Evolutionary conservation across 2,888 invertebrate species (phyloP).

Genomic region (Caenorhabditis sinica): DNA sequence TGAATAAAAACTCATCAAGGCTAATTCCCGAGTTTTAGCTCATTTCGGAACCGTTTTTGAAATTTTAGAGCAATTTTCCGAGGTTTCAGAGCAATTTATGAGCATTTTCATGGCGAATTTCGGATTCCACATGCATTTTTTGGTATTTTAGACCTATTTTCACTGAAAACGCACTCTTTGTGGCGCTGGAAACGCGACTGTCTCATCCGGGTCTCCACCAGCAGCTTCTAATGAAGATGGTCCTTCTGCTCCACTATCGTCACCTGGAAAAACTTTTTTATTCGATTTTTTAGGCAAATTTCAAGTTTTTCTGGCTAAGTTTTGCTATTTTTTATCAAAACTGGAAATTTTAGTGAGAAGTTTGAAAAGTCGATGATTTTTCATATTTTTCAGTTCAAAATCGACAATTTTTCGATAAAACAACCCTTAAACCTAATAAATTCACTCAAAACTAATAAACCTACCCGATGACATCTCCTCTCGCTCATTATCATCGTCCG

Average conservation of each 20-base stretch:
- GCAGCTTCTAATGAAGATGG: slow-evolving; percentile 30
- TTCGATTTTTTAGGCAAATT: not conserved
- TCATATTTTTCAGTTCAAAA: not conserved
- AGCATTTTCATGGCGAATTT: too few species aligned
- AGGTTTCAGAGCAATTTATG: too few species aligned
- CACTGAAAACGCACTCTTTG: slow-evolving; percentile 26
- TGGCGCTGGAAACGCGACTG: slow-evolving; percentile 53
- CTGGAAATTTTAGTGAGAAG: too few species aligned
- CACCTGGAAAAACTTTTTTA: not conserved
- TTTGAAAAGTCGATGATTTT: too few species aligned
- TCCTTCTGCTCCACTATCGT: slow-evolving; percentile 47
- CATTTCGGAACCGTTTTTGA: too few species aligned
- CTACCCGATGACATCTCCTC: slow-evolving; percentile 51
- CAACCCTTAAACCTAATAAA: too few species aligned
- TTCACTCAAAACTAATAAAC: not conserved
- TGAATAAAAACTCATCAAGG: too few species aligned
- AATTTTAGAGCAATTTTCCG: too few species aligned
- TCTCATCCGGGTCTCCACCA: slow-evolving; percentile 34
- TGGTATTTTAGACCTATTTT: not conserved
- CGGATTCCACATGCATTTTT: not conserved
- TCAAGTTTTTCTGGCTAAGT: not conserved
- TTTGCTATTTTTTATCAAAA: too few species aligned
- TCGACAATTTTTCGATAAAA: too few species aligned
- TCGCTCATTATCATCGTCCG: slow-evolving; percentile 58
- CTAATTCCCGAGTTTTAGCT: too few species aligned